These are phyloP conservation scores for Coluber constrictor DNA, from an alignment of 2,797 vertebrate genomes.

Conservation along the genomic window DNA sequence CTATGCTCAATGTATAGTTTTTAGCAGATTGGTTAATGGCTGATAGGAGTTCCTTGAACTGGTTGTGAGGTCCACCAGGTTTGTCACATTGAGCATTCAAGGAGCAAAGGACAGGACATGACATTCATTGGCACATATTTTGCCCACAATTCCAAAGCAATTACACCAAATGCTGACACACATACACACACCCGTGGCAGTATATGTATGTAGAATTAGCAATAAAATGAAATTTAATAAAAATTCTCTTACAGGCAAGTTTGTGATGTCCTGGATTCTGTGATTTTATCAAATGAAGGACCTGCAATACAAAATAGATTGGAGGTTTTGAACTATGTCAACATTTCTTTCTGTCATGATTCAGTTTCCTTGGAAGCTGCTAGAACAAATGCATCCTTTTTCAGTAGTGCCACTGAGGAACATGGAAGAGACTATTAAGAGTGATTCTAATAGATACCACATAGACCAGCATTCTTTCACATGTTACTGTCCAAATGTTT, in stretches of 20 bases:
- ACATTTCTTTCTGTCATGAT: not conserved
- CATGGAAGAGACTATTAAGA: not conserved
- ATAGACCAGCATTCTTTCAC: not conserved
- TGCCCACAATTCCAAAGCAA: not conserved
- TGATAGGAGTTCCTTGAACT: conserved; percentile 46
- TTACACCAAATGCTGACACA: not conserved
- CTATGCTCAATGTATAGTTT: conserved; percentile 47
- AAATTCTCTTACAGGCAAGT: not conserved
- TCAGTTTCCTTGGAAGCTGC: not conserved
- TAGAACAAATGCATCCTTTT: not conserved
- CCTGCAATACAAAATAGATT: conserved; percentile 6
- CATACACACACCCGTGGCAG: not conserved
- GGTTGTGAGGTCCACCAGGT: conserved; percentile 41
- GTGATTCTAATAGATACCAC: not conserved
- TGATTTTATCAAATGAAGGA: not conserved
- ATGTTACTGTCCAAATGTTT: not conserved
- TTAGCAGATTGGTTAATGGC: conserved; percentile 34
- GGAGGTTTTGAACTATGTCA: not conserved
- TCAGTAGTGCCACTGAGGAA: not conserved
- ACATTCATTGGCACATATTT: not conserved
- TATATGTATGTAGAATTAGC: not conserved
- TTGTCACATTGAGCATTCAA: not conserved
- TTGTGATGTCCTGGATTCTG: not conserved
- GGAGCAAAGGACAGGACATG: not conserved
- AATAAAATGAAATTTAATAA: not conserved